Evolutionary conservation across 92 coral and sea anemone species (phyloP).

Genomic region (Siderastrea radians): DNA sequence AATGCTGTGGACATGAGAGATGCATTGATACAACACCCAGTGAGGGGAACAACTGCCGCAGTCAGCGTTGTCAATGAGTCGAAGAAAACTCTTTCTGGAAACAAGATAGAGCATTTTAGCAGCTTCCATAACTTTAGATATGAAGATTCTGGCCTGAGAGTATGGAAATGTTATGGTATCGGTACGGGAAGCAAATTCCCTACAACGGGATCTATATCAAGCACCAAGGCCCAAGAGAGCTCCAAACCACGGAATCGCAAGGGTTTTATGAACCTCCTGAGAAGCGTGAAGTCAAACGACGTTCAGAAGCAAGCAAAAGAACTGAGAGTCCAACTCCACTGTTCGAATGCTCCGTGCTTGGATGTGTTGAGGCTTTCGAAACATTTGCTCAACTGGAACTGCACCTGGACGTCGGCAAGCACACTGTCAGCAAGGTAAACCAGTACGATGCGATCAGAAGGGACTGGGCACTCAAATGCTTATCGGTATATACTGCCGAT

Average conservation of each 20-base stretch:
- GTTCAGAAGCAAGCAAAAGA: constrained; percentile 22
- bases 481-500: constrained; percentile 59
- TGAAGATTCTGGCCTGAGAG: constrained; percentile 69
- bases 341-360: constrained; percentile 70
- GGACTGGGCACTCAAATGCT: constrained; percentile 77
- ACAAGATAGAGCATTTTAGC: constrained; percentile 63
- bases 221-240: constrained; percentile 72
- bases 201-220: constrained; percentile 40
- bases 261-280: constrained; percentile 55
- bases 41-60: constrained; percentile 82
- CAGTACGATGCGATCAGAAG: constrained; percentile 74
- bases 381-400: constrained; percentile 66
- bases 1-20: constrained; percentile 84
- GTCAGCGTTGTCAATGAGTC: constrained; percentile 70
- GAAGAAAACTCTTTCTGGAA: constrained; percentile 55
- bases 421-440: constrained; percentile 48
- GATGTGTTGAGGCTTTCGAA: constrained; percentile 70
- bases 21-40: constrained; percentile 78
- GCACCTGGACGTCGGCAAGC: constrained; percentile 79
- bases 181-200: constrained; percentile 71
- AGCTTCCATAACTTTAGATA: constrained; percentile 71
- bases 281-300: constrained; percentile 54
- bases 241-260: constrained; percentile 50
- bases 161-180: constrained; percentile 77
- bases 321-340: constrained; percentile 42